Conservation (phyloP, 1,140 invertebrate species). For the Pseudomyrmex gracilis region DNA sequence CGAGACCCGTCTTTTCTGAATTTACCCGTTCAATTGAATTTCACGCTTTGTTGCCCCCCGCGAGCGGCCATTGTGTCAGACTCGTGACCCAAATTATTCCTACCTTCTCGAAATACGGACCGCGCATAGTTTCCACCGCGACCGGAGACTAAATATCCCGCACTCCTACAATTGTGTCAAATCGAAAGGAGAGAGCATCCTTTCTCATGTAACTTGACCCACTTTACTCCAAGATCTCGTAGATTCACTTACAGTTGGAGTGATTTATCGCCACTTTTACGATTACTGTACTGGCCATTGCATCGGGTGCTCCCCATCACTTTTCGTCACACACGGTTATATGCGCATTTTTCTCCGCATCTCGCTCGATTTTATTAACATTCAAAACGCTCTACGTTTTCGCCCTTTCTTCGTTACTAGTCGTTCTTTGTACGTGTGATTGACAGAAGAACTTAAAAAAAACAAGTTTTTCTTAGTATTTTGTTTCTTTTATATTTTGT, state of each 20-base stretch:
- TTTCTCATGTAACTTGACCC: constrained; percentile 53
- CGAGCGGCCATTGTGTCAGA: constrained; percentile 71
- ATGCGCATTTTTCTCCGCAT: constrained; percentile 6
- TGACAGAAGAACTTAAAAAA: neutral
- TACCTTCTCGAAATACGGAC: constrained; percentile 58
- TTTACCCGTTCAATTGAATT: constrained; percentile 76
- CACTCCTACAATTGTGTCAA: constrained; percentile 54
- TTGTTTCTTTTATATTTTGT: too few species aligned
- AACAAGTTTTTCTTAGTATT: neutral
- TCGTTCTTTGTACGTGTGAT: neutral
- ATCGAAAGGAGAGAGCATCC: constrained; percentile 53
- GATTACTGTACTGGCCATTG: constrained; percentile 31
- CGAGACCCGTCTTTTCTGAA: constrained; percentile 67
- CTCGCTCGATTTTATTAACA: constrained; percentile 30
- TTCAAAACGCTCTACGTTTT: neutral
- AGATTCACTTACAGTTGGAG: constrained; percentile 28
- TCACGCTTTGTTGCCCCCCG: constrained; percentile 66
- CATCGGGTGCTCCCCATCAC: constrained; percentile 1
- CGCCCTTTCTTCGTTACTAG: too few species aligned
- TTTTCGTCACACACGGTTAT: constrained; percentile 3
- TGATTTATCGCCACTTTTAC: constrained; percentile 50
- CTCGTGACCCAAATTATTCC: constrained; percentile 73
- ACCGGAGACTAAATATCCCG: constrained; percentile 64
- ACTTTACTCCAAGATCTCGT: constrained; percentile 50
- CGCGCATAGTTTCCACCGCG: constrained; percentile 68